Evolutionary conservation across 2,113 vertebrate species (phyloP).

Genomic region (Hystrix cristata): DNA sequence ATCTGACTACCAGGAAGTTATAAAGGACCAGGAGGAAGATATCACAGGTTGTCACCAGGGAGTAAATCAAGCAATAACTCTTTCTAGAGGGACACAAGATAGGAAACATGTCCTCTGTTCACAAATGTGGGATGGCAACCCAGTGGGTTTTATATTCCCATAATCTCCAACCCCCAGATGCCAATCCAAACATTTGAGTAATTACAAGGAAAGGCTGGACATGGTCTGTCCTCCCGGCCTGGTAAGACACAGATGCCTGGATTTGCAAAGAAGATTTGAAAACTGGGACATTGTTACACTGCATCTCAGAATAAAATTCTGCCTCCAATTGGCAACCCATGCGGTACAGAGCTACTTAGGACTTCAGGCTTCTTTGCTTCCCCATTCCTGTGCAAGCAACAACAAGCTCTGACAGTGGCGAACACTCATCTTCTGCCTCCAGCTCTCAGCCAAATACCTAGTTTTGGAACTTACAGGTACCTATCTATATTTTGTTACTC

Average conservation of each 20-base stretch:
- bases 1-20: slow-evolving; percentile 62
- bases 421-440: background rate
- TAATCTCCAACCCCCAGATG: background rate
- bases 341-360: background rate
- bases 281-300: background rate
- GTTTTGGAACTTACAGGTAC: background rate
- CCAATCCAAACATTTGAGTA: slow-evolving; percentile 35
- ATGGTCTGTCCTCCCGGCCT: background rate
- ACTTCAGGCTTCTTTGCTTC: background rate
- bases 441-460: background rate
- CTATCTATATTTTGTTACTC: background rate
- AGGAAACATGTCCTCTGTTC: background rate
- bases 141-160: slow-evolving; percentile 7
- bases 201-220: background rate
- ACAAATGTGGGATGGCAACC: background rate
- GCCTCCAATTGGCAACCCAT: background rate
- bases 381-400: background rate
- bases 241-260: background rate
- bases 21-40: slow-evolving; percentile 57
- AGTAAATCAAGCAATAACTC: slow-evolving; percentile 52
- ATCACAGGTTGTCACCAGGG: slow-evolving; percentile 44
- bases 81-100: slow-evolving; percentile 29
- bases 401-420: background rate
- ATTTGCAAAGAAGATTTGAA: background rate
- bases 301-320: background rate